These are phyloP conservation scores for Burhinus oedicnemus DNA, from an alignment of 2,113 vertebrate genomes.

Conservation along the genomic window DNA sequence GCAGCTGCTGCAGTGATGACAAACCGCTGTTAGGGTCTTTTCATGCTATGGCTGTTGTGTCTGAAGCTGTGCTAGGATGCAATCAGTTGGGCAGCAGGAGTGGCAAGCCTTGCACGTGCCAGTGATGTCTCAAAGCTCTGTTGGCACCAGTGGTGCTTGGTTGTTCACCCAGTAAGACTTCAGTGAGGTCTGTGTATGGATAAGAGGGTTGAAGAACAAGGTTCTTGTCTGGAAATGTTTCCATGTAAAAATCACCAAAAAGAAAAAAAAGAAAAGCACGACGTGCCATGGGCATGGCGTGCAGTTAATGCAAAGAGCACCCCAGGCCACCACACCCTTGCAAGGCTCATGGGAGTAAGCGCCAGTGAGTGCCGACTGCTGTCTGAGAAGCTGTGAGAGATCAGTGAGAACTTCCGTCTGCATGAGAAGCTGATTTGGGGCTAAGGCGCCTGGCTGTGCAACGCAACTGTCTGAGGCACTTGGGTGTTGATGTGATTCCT, in stretches of 20 bases:
- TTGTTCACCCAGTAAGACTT: neutral
- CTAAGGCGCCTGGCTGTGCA: neutral
- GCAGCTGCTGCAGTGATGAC: neutral
- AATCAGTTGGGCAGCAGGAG: neutral
- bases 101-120: neutral
- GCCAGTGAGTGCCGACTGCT: neutral
- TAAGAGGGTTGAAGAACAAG: neutral
- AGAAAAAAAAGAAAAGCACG: neutral
- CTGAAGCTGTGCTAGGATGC: neutral
- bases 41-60: neutral
- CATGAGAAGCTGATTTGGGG: neutral
- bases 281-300: neutral
- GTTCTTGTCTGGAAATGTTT: neutral
- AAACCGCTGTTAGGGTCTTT: neutral
- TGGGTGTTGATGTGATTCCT: neutral
- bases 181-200: neutral
- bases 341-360: neutral
- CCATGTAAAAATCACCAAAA: neutral
- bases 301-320: neutral
- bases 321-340: neutral
- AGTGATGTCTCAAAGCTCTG: conserved; percentile 34
- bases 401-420: neutral
- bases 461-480: neutral
- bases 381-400: neutral
- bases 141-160: neutral